Evolutionary conservation across 2,113 vertebrate species (phyloP).

Genomic region (Capricornis sumatraensis): DNA sequence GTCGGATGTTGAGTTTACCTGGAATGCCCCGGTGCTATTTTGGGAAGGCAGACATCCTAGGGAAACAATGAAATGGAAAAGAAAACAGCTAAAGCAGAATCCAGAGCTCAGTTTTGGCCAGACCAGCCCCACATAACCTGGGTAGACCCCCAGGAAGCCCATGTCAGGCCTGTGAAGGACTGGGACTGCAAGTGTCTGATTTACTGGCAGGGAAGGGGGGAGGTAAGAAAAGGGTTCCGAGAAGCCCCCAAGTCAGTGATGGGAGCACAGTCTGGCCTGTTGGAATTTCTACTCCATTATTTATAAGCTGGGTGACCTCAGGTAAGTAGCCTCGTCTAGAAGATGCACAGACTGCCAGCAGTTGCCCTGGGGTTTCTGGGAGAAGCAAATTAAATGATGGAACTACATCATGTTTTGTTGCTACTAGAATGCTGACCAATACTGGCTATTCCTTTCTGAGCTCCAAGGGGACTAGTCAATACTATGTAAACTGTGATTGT

Average conservation of each 20-base stretch:
- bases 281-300: background rate
- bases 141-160: background rate
- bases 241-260: background rate
- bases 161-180: background rate
- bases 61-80: constrained; percentile 67
- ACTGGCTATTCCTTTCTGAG: background rate
- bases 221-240: background rate
- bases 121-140: background rate
- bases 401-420: background rate
- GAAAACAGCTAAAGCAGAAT: constrained; percentile 50
- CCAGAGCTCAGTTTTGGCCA: constrained; percentile 13
- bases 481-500: background rate
- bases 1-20: constrained; percentile 67
- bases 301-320: background rate
- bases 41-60: constrained; percentile 65
- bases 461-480: background rate
- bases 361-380: background rate
- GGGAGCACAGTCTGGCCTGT: background rate
- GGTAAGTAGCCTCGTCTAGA: background rate
- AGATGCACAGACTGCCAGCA: background rate
- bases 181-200: accelerated
- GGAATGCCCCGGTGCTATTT: constrained; percentile 70
- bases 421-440: background rate
- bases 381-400: background rate
- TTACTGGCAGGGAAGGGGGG: background rate